Base-by-base conservation (phyloP, 2,888 invertebrate genomes). In the Morpho achilles region DNA sequence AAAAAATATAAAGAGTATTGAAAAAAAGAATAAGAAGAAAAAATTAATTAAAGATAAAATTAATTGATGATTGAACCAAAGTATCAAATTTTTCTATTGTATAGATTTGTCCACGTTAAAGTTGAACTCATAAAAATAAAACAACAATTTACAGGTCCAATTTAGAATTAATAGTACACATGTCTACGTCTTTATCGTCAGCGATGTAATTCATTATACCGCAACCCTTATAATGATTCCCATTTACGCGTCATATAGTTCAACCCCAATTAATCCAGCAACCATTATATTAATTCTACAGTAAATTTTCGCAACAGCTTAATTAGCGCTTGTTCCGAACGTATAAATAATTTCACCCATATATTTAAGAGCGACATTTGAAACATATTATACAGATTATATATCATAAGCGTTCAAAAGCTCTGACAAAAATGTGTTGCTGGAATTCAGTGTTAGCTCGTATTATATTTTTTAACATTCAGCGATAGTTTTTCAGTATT, bases 151-250 rank as follows among this genome's bases (percentile, higher is more conserved):
- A 58, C 56, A 51, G 44, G 58, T 50, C 49, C 46, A 53, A 16
- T 58, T 53, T 48, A 32, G 55, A 55, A 50, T 63, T 55, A 53
- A 62, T 55, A 44, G 32, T 49, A 57, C 55, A 53, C 60, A 50
- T 47, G 58, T 50, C 52, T 53, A 44, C 32, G 53, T 56, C 56
- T 60, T 60, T 60, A 58, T 43, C 50, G 53, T 54, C 43, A 43
- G 50, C 50, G 55, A 63, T 50, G 50, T 60, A 58, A 60, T 63
- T 63, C 60, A 62, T 62, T 62, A 56, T 53, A 22, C 54, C 52
- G 51, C 48, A 23, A 62, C 44, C 55, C 57, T 41, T 43, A 52
- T 58, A 55, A 62, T 53, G 32, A 53, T 60, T 46, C 39, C 57
- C 55, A 53, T 62, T 58, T 55, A 55, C 47, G 44, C 51, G 16